Percentiles rank a stretch among this genome's conserved stretches.
phyloP scores from a whole-genome alignment of 35 echinoderm and acorn worm genomes.

The Hemicentrotus pulcherrimus region DNA sequence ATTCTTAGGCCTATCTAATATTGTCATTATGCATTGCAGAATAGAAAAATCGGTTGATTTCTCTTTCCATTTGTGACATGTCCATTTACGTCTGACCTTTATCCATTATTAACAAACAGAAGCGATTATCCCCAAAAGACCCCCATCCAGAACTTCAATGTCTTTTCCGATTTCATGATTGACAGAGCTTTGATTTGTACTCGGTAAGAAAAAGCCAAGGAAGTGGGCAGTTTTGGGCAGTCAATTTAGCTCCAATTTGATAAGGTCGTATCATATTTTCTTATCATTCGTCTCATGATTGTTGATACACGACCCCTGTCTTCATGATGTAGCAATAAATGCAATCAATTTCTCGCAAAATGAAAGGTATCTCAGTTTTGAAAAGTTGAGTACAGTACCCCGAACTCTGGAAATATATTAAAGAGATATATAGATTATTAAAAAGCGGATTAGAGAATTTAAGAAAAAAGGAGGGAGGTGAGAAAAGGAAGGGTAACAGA shows the following conservation, averaged over 20 bases:
- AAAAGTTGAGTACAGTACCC: background rate
- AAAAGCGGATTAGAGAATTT: no score
- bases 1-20: no score
- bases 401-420: no score
- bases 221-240: conserved; percentile 27
- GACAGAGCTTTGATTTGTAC: background rate
- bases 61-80: background rate
- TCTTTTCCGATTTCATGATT: background rate
- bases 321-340: background rate
- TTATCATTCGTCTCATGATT: background rate
- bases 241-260: conserved; percentile 9
- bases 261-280: background rate
- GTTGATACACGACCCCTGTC: conserved; percentile 32
- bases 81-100: background rate
- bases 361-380: background rate
- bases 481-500: no score
- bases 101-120: background rate
- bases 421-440: no score
- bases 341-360: background rate
- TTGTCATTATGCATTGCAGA: no score
- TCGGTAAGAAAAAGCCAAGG: background rate
- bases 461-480: no score
- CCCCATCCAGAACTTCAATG: background rate
- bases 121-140: background rate
- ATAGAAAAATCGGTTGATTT: background rate